These are phyloP conservation scores for Rallus limicola DNA, from an alignment of 2,113 vertebrate genomes.

Conservation along the genomic window DNA sequence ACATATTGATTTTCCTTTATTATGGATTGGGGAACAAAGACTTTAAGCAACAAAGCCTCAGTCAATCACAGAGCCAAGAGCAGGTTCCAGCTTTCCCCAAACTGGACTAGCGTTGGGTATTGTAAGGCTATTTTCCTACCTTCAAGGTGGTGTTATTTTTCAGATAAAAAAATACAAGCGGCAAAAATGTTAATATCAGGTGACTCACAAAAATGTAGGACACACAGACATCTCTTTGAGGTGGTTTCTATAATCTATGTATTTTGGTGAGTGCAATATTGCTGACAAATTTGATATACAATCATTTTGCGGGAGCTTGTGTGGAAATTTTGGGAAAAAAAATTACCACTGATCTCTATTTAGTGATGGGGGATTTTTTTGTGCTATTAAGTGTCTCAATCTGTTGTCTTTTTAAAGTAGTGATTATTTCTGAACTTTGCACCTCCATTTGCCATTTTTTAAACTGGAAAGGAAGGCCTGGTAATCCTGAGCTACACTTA, in stretches of 20 bases:
- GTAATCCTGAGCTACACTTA: background rate
- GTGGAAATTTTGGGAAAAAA: slow-evolving; percentile 3
- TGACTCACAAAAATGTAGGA: background rate
- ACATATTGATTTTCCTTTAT: slow-evolving; percentile 50
- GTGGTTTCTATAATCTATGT: background rate
- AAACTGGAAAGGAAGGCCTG: background rate
- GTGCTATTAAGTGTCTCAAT: background rate
- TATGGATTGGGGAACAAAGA: slow-evolving; percentile 39
- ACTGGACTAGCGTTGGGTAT: background rate
- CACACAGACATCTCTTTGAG: background rate
- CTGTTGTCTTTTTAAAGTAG: background rate
- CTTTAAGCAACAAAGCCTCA: slow-evolving; percentile 18
- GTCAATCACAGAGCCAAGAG: background rate
- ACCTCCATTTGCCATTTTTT: background rate
- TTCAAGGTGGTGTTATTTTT: background rate
- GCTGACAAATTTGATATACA: background rate
- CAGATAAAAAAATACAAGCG: background rate
- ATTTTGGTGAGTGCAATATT: background rate
- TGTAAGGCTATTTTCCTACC: background rate
- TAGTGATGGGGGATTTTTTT: background rate
- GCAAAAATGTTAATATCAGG: background rate
- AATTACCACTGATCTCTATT: background rate
- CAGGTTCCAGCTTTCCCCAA: background rate
- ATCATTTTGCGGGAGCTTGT: background rate
- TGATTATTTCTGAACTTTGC: background rate